These are phyloP conservation scores for Coremacera marginata DNA, from an alignment of 2,888 invertebrate species.

Conservation along the genomic window DNA sequence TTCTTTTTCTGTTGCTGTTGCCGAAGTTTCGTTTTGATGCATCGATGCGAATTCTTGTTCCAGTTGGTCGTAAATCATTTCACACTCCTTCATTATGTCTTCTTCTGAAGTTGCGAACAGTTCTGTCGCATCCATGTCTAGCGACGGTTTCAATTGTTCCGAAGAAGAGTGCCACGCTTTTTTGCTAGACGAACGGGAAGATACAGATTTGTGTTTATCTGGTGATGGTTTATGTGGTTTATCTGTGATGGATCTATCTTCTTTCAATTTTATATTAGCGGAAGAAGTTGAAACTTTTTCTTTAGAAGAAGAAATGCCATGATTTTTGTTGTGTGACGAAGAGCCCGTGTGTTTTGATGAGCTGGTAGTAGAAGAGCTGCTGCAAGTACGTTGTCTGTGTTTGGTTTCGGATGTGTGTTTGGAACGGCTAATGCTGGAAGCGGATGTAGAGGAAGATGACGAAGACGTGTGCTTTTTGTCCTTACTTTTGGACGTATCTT, in stretches of 20 bases:
- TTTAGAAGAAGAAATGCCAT: conserved; percentile 25
- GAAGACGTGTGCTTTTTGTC: conserved; percentile 37
- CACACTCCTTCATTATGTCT: conserved; percentile 84
- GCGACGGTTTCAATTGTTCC: too few relatives aligned
- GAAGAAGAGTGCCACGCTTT: neutral
- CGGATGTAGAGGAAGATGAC: conserved; percentile 39
- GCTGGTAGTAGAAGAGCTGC: conserved; percentile 40
- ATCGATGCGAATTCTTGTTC: conserved; percentile 66
- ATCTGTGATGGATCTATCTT: neutral
- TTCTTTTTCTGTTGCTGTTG: conserved; percentile 51
- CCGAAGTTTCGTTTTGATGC: conserved; percentile 59
- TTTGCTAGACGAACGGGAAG: conserved; percentile 6
- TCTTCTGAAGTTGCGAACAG: conserved; percentile 72
- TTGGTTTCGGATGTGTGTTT: conserved; percentile 40
- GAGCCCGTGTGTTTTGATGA: conserved; percentile 50
- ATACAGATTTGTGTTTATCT: neutral
- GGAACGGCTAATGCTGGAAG: conserved; percentile 33
- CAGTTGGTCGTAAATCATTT: conserved; percentile 87
- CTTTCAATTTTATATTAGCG: neutral
- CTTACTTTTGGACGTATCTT: conserved; percentile 40
- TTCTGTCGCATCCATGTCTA: conserved; percentile 39
- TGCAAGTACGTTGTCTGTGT: conserved; percentile 46
- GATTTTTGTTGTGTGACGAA: conserved; percentile 51
- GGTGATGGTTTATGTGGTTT: too few relatives aligned
- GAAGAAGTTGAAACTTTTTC: neutral